These are phyloP conservation scores for Platichthys stellatus DNA, from an alignment of 2,113 vertebrate genomes.

Conservation along the genomic window DNA sequence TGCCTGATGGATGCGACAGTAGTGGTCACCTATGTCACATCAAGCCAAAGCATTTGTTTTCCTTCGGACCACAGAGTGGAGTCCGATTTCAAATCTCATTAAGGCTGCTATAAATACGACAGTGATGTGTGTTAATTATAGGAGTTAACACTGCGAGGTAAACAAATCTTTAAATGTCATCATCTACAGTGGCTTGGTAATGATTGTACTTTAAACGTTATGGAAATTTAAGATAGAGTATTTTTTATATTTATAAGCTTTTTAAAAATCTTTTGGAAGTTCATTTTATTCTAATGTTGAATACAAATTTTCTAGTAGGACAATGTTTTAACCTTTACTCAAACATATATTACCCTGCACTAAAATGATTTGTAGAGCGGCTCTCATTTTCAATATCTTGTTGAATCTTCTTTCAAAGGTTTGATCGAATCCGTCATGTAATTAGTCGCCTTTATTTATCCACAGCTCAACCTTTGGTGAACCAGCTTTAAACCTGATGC, in stretches of 20 bases:
- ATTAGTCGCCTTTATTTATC: not conserved
- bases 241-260: too few species aligned
- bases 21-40: constrained; percentile 17
- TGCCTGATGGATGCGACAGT: constrained; percentile 24
- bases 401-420: not conserved
- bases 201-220: too few species aligned
- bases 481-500: not conserved
- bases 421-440: not conserved
- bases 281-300: too few species aligned
- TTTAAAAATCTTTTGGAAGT: too few species aligned
- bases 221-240: too few species aligned
- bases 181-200: too few species aligned
- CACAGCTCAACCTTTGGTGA: not conserved
- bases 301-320: too few species aligned
- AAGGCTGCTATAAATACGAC: not conserved
- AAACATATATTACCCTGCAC: too few species aligned
- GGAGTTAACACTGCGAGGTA: not conserved
- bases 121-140: not conserved
- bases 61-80: not conserved
- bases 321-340: too few species aligned
- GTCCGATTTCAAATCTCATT: constrained; percentile 13
- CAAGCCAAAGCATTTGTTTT: constrained; percentile 20
- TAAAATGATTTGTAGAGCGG: not conserved
- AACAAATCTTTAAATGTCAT: too few species aligned
- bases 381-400: not conserved